Evolutionary conservation across 2,888 invertebrate species (phyloP).

Genomic region (Scaeva pyrastri): DNA sequence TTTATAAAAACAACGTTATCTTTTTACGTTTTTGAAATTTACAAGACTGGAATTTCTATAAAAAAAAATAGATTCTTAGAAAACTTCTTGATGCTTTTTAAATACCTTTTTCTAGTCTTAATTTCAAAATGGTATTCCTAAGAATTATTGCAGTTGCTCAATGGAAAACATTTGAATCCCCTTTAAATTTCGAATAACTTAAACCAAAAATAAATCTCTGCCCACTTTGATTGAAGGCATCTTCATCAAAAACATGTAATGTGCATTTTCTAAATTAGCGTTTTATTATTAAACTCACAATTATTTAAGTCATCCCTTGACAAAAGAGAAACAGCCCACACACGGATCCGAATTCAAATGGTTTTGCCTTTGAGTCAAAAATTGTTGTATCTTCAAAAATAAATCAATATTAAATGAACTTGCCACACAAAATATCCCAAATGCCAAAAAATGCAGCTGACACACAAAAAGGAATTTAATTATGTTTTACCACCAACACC

Average conservation of each 20-base stretch:
- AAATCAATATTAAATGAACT: slow-evolving; percentile 56
- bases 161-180: not conserved
- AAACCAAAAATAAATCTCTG: not conserved
- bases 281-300: slow-evolving; percentile 3
- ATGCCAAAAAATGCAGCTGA: slow-evolving; percentile 34
- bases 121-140: no score
- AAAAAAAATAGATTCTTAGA: no score
- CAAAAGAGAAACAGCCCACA: not conserved
- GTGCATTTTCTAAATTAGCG: slow-evolving; percentile 14
- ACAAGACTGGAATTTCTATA: no score
- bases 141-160: no score
- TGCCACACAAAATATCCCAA: slow-evolving; percentile 23
- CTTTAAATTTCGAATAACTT: not conserved
- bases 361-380: not conserved
- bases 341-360: slow-evolving; percentile 1
- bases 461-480: slow-evolving; percentile 67
- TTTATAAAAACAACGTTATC: no score
- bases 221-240: not conserved
- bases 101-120: no score
- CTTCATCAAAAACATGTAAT: not conserved
- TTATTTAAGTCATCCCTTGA: slow-evolving; percentile 33
- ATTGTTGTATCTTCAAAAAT: slow-evolving; percentile 22
- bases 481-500: slow-evolving; percentile 32
- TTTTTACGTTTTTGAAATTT: no score
- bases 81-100: no score